Base-by-base conservation (phyloP, 2,113 vertebrate species). In the Scomber japonicus region DNA sequence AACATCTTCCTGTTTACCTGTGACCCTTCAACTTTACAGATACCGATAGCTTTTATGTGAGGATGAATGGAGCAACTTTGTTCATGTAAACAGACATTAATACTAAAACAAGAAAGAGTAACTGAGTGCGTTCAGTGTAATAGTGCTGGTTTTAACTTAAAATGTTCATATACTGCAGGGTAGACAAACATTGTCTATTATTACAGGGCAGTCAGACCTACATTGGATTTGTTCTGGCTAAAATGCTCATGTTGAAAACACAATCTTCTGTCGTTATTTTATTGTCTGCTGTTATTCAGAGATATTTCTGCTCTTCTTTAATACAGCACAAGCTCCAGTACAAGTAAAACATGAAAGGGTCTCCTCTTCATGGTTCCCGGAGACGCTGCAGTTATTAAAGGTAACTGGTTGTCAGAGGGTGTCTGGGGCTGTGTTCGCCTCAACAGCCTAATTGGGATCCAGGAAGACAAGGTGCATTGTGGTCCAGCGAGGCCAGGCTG, bases 1-100 rank as follows among this genome's bases (percentile, higher is more conserved):
- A 64, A 69, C 16, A 2, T 48, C 82, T 88, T 89, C 81, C 88
- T 90, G 84, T 89, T 87, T 86, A 83, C 79, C 73, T 75, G 54
- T 71, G 64, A 81, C 51, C 48, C 19, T 48, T 60, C n/a, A 64
- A n/a, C 62, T 14, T 48, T 31, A 10, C 16, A 45, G 12, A 44
- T 11, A 73, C 35, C 49, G 21, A 80, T 11, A 57, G 48, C 46
- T 56, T 83, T 72, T 35, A 71, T 30, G 15, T 27, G 13, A 79
- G 55, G 72, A 60, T 53, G 11, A 66, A 51, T 79, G n/a, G 40
- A 49, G 19, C 14, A n/a, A 30, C 35, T 56, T 5, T 45, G 10
- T 16, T 13, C 31, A 15, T 54, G 53, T 55, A 48, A 57, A 49
- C 11, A 12, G 12, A 50, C 31, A 49, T 62, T 16, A 12, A 19